Conservation (phyloP, 2,113 vertebrate genomes). For the Callopanchax toddi region DNA sequence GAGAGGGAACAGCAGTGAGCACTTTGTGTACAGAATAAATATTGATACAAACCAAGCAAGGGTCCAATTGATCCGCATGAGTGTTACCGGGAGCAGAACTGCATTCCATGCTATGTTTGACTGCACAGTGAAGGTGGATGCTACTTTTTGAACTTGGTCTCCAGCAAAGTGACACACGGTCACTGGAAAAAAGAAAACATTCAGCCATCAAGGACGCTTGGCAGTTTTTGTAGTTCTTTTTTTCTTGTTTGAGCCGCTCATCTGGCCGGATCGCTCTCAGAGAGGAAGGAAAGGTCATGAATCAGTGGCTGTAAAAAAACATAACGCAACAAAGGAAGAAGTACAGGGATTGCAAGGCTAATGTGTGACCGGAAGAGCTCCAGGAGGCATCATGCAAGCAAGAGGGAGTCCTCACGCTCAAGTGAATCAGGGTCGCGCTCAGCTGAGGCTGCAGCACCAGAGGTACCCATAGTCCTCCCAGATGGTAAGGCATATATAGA, state of each 20-base stretch:
- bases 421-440: constrained; percentile 64
- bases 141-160: constrained; percentile 28
- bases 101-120: constrained; percentile 36
- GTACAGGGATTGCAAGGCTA: constrained; percentile 54
- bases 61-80: constrained; percentile 72
- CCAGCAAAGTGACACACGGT: constrained; percentile 19
- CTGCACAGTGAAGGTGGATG: constrained; percentile 33
- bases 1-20: constrained; percentile 65
- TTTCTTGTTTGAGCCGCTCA: constrained; percentile 20
- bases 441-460: constrained; percentile 56
- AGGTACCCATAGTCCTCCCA: constrained; percentile 67
- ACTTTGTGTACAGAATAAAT: constrained; percentile 80
- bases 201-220: constrained; percentile 19
- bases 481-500: constrained; percentile 71
- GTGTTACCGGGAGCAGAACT: constrained; percentile 43
- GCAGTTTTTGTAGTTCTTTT: constrained; percentile 13
- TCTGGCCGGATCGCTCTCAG: constrained; percentile 36
- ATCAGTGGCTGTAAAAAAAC: constrained; percentile 60
- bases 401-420: constrained; percentile 74
- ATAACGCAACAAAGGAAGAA: constrained; percentile 56
- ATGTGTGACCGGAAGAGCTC: constrained; percentile 83
- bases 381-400: constrained; percentile 76
- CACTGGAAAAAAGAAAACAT: constrained; percentile 14
- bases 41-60: constrained; percentile 79
- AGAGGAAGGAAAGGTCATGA: constrained; percentile 64